A percentile compares a stretch with the other conserved stretches of the same genome.
Evolutionary conservation across 2,113 vertebrate genomes (phyloP).

Genomic region (Isichthys henryi): DNA sequence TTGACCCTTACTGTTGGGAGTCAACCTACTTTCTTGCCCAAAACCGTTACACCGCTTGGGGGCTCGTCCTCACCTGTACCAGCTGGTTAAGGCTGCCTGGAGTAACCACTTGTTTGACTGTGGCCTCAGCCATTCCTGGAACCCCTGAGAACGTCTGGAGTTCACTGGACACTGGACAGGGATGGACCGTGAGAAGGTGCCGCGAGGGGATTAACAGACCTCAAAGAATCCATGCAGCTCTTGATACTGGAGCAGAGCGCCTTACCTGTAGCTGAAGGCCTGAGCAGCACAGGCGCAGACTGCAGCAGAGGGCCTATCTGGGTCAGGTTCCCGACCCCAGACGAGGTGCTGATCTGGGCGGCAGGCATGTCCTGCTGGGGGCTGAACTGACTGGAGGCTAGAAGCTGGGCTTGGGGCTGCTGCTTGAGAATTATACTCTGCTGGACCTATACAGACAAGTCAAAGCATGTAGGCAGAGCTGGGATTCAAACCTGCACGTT

Average conservation of each 20-base stretch:
- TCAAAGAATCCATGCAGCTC: not conserved
- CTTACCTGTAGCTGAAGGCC: constrained; percentile 56
- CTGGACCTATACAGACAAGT: not conserved
- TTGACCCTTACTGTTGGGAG: not conserved
- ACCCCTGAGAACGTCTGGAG: constrained; percentile 67
- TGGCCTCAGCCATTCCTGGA: constrained; percentile 50
- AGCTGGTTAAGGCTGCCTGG: constrained; percentile 59
- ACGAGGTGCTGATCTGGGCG: constrained; percentile 44
- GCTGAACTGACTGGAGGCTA: constrained; percentile 47
- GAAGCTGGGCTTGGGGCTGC: constrained; percentile 26
- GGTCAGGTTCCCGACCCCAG: constrained; percentile 34
- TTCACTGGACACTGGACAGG: constrained; percentile 60
- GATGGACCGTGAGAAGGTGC: not conserved
- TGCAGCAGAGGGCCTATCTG: constrained; percentile 59
- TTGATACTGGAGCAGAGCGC: not conserved
- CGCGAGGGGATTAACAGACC: not conserved
- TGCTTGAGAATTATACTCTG: constrained; percentile 15
- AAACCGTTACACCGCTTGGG: not conserved
- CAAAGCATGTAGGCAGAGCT: too few relatives aligned
- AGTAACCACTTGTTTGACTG: constrained; percentile 55
- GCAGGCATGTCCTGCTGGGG: constrained; percentile 54
- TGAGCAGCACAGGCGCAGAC: constrained; percentile 64
- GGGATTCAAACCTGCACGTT: not conserved
- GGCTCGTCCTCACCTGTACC: constrained; percentile 54
- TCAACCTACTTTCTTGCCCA: not conserved